These are phyloP conservation scores for Callopanchax toddi DNA, from an alignment of 2,113 vertebrate species.

Conservation along the genomic window DNA sequence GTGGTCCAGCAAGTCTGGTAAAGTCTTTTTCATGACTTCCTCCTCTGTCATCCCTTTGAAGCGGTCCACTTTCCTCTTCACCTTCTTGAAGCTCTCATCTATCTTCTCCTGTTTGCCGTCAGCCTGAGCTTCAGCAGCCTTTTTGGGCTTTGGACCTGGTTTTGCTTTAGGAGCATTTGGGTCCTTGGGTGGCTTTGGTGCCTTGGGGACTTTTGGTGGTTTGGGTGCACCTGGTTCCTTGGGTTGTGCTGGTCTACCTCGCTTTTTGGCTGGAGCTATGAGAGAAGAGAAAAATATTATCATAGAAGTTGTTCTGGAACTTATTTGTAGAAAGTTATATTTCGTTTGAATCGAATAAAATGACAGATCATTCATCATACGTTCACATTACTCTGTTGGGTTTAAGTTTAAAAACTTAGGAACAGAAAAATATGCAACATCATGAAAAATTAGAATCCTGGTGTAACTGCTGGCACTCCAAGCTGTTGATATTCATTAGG, in stretches of 20 bases:
- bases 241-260: constrained; percentile 83
- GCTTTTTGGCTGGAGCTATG: constrained; percentile 83
- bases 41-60: constrained; percentile 97
- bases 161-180: constrained; percentile 75
- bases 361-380: too few species aligned
- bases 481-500: too few species aligned
- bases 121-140: constrained; percentile 61
- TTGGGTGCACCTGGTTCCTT: constrained; percentile 72
- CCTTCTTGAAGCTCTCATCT: constrained; percentile 93
- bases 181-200: constrained; percentile 69
- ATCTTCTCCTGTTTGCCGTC: constrained; percentile 96
- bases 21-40: constrained; percentile 94
- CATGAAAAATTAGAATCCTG: too few species aligned
- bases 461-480: too few species aligned
- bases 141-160: constrained; percentile 76
- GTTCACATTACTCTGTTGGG: neutral
- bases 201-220: constrained; percentile 59
- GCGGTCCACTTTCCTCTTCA: constrained; percentile 95
- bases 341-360: too few species aligned
- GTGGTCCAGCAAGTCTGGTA: constrained; percentile 94
- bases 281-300: neutral
- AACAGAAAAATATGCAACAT: too few species aligned
- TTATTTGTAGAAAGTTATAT: too few species aligned
- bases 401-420: neutral
- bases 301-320: too few species aligned